phyloP scores from a whole-genome alignment of 2,888 invertebrate species.

The Eupeodes luniger region DNA sequence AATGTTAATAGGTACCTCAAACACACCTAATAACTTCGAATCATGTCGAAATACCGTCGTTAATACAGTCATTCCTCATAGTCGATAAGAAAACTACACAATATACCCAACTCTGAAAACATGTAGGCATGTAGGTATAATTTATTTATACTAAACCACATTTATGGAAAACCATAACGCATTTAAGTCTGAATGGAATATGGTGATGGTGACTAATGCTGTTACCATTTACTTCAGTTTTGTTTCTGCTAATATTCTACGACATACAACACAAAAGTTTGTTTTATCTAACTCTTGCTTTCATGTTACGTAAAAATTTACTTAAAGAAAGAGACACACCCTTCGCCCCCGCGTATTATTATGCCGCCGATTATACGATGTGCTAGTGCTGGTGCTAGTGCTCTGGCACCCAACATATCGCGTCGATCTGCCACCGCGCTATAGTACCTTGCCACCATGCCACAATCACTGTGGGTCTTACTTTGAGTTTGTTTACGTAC shows the following conservation, averaged over 20 bases:
- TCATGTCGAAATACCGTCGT: neutral
- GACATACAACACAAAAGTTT: constrained; percentile 35
- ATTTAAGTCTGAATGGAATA: constrained; percentile 37
- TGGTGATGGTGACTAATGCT: constrained; percentile 61
- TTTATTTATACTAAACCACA: neutral
- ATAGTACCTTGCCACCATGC: neutral
- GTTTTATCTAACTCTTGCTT: constrained; percentile 56
- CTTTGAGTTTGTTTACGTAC: constrained; percentile 44
- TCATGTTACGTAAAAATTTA: constrained; percentile 71
- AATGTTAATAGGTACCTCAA: too few relatives aligned
- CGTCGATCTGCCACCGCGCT: constrained; percentile 41
- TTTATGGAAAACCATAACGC: constrained; percentile 48
- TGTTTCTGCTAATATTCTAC: constrained; percentile 65
- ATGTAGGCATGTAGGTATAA: neutral
- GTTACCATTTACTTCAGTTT: constrained; percentile 69
- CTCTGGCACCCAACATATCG: constrained; percentile 1
- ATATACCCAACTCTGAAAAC: neutral
- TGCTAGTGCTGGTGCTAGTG: neutral
- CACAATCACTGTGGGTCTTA: constrained; percentile 18
- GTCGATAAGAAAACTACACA: constrained; percentile 7
- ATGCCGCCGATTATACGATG: neutral
- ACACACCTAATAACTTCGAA: neutral
- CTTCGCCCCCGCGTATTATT: constrained; percentile 45
- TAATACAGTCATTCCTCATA: neutral
- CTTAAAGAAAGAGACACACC: constrained; percentile 63